Percentiles rank a stretch among this genome's conserved stretches.
Evolutionary conservation across 1,140 invertebrate species (phyloP).

Genomic region (Papilio polytes): DNA sequence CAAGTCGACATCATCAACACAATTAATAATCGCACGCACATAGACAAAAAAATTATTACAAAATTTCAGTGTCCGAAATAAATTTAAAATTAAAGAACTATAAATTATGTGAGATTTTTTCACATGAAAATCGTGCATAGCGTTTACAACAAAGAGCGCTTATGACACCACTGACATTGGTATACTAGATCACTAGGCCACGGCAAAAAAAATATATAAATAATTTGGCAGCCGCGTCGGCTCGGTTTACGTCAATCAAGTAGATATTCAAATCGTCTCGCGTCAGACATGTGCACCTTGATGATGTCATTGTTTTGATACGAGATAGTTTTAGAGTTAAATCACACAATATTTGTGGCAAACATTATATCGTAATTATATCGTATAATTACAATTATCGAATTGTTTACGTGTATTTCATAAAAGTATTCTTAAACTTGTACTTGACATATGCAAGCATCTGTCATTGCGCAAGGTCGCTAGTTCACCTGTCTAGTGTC

Average conservation of each 20-base stretch:
- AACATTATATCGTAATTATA: background rate
- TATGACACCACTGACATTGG: constrained; percentile 78
- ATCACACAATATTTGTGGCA: constrained; percentile 45
- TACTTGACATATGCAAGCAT: constrained; percentile 56
- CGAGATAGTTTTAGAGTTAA: constrained; percentile 49
- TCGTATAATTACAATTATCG: constrained; percentile 31
- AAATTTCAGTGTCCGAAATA: background rate
- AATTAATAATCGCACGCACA: constrained; percentile 7
- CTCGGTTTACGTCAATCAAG: constrained; percentile 72
- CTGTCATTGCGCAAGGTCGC: constrained; percentile 71
- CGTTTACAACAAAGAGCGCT: constrained; percentile 56
- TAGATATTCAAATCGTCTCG: constrained; percentile 63
- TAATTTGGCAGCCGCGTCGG: constrained; percentile 61
- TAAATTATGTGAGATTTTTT: constrained; percentile 45
- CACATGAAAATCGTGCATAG: constrained; percentile 50
- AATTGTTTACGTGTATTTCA: constrained; percentile 1
- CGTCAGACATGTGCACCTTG: constrained; percentile 48
- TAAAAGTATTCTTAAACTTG: constrained; percentile 57
- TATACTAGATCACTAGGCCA: constrained; percentile 72
- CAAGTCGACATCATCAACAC: background rate
- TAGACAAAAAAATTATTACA: background rate
- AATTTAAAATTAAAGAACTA: background rate
- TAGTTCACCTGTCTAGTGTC: constrained; percentile 58
- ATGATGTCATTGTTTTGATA: constrained; percentile 62
- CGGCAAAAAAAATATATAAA: constrained; percentile 57